phyloP scores from a whole-genome alignment of 2,888 invertebrate species.

The Galeruca laticollis region DNA sequence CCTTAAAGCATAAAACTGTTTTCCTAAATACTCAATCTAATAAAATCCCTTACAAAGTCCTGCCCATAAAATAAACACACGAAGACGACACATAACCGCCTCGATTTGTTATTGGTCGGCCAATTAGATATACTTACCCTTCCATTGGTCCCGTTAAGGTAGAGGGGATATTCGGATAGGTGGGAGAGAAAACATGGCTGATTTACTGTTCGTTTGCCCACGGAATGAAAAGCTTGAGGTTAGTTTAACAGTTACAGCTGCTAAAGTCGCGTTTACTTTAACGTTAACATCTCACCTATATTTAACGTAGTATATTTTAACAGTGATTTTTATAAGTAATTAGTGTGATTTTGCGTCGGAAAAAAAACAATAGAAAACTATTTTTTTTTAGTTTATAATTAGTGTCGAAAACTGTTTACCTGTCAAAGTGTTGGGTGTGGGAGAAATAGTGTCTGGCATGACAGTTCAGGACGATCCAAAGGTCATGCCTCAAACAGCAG shows the following conservation, averaged over 20 bases:
- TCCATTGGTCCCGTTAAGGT: conserved; percentile 56
- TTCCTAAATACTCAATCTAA: conserved; percentile 66
- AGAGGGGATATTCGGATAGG: conserved; percentile 52
- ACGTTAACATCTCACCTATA: conserved; percentile 49
- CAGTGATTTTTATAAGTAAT: conserved; percentile 11
- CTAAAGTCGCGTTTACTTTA: conserved; percentile 51
- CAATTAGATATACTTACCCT: conserved; percentile 55
- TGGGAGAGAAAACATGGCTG: conserved; percentile 66
- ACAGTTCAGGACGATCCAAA: conserved; percentile 67
- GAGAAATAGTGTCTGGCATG: conserved; percentile 65
- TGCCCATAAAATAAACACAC: conserved; percentile 66
- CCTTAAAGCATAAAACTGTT: conserved; percentile 64
- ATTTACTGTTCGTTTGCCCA: conserved; percentile 61
- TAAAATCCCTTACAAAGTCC: conserved; percentile 65
- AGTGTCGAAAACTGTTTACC: conserved; percentile 23
- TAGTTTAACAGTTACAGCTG: conserved; percentile 62
- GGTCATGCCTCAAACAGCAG: conserved; percentile 65
- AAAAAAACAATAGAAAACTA: conserved; percentile 8
- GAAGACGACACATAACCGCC: conserved; percentile 61
- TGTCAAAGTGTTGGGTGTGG: conserved; percentile 64
- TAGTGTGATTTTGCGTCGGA: conserved; percentile 20
- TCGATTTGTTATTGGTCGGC: conserved; percentile 60
- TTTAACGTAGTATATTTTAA: conserved; percentile 17
- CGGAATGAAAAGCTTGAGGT: conserved; percentile 55
- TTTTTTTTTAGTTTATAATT: background rate